phyloP scores from a whole-genome alignment of 2,797 vertebrate species.

The Catharus ustulatus region DNA sequence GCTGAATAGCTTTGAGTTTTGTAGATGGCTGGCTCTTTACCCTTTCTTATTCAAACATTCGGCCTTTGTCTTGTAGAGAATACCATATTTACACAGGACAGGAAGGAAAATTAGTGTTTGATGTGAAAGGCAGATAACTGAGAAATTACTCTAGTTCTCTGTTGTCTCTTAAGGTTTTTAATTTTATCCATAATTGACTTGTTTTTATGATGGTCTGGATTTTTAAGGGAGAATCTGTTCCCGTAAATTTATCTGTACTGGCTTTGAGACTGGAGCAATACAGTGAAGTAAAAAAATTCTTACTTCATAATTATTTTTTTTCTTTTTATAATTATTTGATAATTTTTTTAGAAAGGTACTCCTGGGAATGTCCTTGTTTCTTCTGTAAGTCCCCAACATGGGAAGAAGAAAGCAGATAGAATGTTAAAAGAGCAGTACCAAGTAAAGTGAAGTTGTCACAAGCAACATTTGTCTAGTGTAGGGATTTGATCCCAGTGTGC shows the following conservation, averaged over 20 bases:
- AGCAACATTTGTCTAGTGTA: background rate
- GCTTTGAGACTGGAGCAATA: background rate
- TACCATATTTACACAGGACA: background rate
- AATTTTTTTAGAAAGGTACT: background rate
- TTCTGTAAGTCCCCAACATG: background rate
- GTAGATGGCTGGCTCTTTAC: background rate
- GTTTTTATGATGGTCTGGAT: background rate
- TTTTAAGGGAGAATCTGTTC: background rate
- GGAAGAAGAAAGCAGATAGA: background rate
- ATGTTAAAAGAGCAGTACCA: background rate
- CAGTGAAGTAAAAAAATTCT: background rate
- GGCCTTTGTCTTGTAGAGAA: background rate
- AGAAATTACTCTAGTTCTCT: background rate
- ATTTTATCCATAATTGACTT: background rate
- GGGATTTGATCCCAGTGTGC: background rate
- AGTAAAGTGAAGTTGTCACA: background rate
- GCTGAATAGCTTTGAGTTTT: background rate
- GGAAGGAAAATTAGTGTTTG: background rate
- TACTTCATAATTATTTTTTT: background rate
- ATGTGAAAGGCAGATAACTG: background rate
- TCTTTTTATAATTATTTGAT: background rate
- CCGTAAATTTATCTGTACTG: background rate
- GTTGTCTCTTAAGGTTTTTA: background rate
- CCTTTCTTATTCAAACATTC: background rate
- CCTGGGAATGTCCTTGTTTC: background rate